phyloP scores from a whole-genome alignment of 2,888 invertebrate species.

The Leptodirus hochenwartii region DNA sequence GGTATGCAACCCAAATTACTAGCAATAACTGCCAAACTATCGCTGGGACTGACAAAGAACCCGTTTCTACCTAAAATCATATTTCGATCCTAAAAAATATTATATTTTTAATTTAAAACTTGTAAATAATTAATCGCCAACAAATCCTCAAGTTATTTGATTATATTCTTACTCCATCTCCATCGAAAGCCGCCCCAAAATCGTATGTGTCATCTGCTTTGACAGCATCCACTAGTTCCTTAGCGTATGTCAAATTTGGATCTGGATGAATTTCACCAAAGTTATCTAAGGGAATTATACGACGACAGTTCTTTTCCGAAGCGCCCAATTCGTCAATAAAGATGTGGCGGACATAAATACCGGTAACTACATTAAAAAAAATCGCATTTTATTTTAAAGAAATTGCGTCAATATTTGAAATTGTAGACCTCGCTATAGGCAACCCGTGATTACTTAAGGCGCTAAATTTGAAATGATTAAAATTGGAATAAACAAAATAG shows the following conservation, averaged over 20 bases:
- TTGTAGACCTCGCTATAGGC: not conserved
- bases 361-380: conserved; percentile 55
- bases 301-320: conserved; percentile 40
- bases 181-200: conserved; percentile 96
- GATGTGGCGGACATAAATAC: conserved; percentile 82
- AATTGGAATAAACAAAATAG: too few relatives aligned
- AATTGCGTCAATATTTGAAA: conserved; percentile 5
- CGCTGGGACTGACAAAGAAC: conserved; percentile 96
- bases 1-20: conserved; percentile 81
- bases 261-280: conserved; percentile 96
- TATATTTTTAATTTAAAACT: conserved; percentile 6
- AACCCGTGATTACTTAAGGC: conserved; percentile 4
- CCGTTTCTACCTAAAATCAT: conserved; percentile 93
- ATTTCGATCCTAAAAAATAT: conserved; percentile 69
- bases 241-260: conserved; percentile 84
- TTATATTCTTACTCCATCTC: conserved; percentile 52
- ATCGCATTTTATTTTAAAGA: too few relatives aligned
- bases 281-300: conserved; percentile 71
- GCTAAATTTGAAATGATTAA: conserved; percentile 5
- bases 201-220: conserved; percentile 39
- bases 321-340: conserved; percentile 77
- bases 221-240: conserved; percentile 47
- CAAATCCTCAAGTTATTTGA: not conserved
- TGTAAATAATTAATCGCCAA: not conserved
- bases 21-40: conserved; percentile 88